Percentiles rank a stretch among this genome's conserved stretches.
phyloP scores from a whole-genome alignment of 2,888 invertebrate species.

The Amaurobius ferox region DNA sequence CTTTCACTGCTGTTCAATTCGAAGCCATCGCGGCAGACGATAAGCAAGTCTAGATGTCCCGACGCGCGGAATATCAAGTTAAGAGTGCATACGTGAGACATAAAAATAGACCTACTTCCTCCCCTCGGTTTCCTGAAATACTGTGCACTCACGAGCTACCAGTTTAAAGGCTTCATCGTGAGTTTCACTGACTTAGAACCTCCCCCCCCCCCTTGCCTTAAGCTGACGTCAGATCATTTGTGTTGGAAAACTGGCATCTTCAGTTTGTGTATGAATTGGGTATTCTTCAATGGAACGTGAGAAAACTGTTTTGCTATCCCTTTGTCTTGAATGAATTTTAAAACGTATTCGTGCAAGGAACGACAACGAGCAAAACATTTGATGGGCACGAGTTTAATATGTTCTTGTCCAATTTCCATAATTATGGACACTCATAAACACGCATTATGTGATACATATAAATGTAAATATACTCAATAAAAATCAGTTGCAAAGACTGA shows the following conservation, averaged over 20 bases:
- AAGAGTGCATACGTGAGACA: conserved; percentile 35
- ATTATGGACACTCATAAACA: too few relatives aligned
- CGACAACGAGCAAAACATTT: too few relatives aligned
- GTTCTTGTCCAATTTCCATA: too few relatives aligned
- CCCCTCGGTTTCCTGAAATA: conserved; percentile 60
- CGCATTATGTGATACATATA: too few relatives aligned
- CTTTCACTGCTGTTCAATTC: background rate
- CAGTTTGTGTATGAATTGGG: background rate
- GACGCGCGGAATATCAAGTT: conserved; percentile 63
- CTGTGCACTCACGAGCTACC: conserved; percentile 30
- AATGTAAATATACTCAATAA: too few relatives aligned
- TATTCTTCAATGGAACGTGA: background rate
- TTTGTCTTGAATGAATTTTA: too few relatives aligned
- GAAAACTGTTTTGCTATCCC: background rate
- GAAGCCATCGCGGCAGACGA: conserved; percentile 26
- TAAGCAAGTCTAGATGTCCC: conserved; percentile 44
- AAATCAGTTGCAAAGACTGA: too few relatives aligned
- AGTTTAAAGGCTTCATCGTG: conserved; percentile 47
- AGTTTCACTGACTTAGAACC: background rate
- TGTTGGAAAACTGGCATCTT: background rate
- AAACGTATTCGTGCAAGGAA: too few relatives aligned
- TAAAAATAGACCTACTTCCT: conserved; percentile 53
- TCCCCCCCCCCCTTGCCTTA: background rate
- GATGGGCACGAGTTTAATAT: too few relatives aligned
- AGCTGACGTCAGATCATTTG: background rate